These are phyloP conservation scores for Pipistrellus pipistrellus DNA, from an alignment of 2,797 vertebrate species.

Conservation along the genomic window DNA sequence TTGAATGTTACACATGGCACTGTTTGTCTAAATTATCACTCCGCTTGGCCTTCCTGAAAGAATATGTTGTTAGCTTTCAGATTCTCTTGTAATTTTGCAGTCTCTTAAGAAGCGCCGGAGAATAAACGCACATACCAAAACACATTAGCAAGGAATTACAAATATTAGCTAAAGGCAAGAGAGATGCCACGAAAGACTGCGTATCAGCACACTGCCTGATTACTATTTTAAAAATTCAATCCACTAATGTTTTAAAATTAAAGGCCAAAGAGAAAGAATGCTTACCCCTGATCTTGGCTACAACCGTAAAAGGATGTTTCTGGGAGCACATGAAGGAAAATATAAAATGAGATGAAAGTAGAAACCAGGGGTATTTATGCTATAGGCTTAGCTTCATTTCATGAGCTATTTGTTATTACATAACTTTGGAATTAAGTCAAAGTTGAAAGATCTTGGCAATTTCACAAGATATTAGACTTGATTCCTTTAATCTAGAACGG, in stretches of 20 bases:
- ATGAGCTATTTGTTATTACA: neutral
- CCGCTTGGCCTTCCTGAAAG: neutral
- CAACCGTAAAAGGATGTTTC: conserved; percentile 30
- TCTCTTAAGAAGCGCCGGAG: neutral
- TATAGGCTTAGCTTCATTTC: neutral
- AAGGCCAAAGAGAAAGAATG: conserved; percentile 49
- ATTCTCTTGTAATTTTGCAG: conserved; percentile 58
- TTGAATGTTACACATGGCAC: neutral
- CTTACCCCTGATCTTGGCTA: neutral
- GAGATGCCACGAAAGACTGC: conserved; percentile 14
- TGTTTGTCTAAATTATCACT: conserved; percentile 27
- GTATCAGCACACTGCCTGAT: conserved; percentile 4
- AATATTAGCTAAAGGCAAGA: conserved; percentile 54
- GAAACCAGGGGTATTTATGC: conserved; percentile 25
- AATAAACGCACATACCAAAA: conserved; percentile 33
- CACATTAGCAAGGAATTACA: conserved; percentile 42
- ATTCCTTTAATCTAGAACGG: conserved; percentile 35
- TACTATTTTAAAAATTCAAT: conserved; percentile 34
- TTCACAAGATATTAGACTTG: conserved; percentile 4
- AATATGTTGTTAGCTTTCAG: conserved; percentile 42
- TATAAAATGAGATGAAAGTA: conserved; percentile 48
- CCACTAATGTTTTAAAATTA: conserved; percentile 4
- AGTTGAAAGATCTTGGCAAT: conserved; percentile 58
- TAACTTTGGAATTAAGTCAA: conserved; percentile 52
- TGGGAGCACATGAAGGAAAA: conserved; percentile 18